Evolutionary conservation across 1,140 invertebrate genomes (phyloP).

Genomic region (Drosophila trapezifrons): DNA sequence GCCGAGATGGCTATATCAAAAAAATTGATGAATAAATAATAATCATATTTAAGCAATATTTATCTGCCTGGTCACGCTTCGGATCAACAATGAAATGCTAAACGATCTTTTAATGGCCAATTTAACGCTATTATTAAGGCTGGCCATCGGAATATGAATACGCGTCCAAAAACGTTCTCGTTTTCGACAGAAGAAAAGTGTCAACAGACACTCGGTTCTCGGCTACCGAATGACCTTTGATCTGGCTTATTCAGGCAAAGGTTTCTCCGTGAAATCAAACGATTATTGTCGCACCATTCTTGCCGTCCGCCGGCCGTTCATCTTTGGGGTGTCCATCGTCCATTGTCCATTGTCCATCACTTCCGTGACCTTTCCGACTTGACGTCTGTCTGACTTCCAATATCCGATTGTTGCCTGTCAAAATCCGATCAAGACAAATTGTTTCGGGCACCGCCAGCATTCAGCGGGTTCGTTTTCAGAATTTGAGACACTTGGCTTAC

Average conservation of each 20-base stretch:
- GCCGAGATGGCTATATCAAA: constrained; percentile 9
- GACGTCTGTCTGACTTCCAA: constrained; percentile 50
- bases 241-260: constrained; percentile 55
- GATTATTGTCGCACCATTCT: constrained; percentile 66
- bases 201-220: constrained; percentile 42
- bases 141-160: constrained; percentile 43
- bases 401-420: constrained; percentile 58
- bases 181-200: constrained; percentile 55
- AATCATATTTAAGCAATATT: constrained; percentile 46
- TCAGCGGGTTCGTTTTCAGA: constrained; percentile 28
- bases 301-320: constrained; percentile 44
- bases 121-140: constrained; percentile 62
- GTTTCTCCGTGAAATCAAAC: constrained; percentile 57
- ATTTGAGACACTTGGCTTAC: constrained; percentile 61
- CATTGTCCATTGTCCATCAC: constrained; percentile 46
- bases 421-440: constrained; percentile 55
- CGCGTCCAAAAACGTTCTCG: constrained; percentile 56
- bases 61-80: constrained; percentile 57
- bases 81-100: constrained; percentile 44
- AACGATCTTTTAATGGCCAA: constrained; percentile 76
- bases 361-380: constrained; percentile 69
- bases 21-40: constrained; percentile 48
- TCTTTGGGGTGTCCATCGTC: constrained; percentile 39
- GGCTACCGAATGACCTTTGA: constrained; percentile 39
- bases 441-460: constrained; percentile 16